These are phyloP conservation scores for Paedocypris micromegethes DNA, from an alignment of 2,797 vertebrate species.

Conservation along the genomic window DNA sequence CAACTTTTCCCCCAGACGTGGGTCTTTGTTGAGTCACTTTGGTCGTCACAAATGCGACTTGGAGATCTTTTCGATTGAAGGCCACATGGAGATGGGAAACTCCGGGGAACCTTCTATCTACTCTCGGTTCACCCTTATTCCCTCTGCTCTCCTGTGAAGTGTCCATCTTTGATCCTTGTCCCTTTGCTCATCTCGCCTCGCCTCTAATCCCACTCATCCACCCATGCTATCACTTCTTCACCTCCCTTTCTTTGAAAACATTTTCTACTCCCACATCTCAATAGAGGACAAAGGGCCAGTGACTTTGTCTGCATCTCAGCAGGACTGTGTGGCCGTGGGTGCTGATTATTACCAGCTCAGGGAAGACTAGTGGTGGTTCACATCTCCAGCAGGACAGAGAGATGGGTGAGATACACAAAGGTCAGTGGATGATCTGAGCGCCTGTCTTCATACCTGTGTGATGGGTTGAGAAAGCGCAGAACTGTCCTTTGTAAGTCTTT, in stretches of 20 bases:
- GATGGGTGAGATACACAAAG: slow-evolving; percentile 68
- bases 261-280: slow-evolving; percentile 18
- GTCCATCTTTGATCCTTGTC: slow-evolving; percentile 35
- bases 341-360: slow-evolving; percentile 26
- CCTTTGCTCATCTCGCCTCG: slow-evolving; percentile 20
- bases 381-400: slow-evolving; percentile 56
- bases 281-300: slow-evolving; percentile 18
- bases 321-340: slow-evolving; percentile 16
- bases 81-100: slow-evolving; percentile 34
- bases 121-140: slow-evolving; percentile 25
- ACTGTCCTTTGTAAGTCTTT: slow-evolving; percentile 60
- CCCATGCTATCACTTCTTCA: slow-evolving; percentile 23
- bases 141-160: slow-evolving; percentile 24
- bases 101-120: slow-evolving; percentile 35
- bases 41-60: neutral
- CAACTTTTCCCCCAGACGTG: slow-evolving; percentile 29
- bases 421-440: slow-evolving; percentile 61
- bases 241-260: slow-evolving; percentile 34
- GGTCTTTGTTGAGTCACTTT: slow-evolving; percentile 11
- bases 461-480: slow-evolving; percentile 21
- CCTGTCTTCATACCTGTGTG: slow-evolving; percentile 19
- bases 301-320: neutral
- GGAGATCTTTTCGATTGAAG: slow-evolving; percentile 4
- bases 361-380: slow-evolving; percentile 63
- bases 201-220: slow-evolving; percentile 40